Evolutionary conservation across 1,140 invertebrate species (phyloP), one percentile per base, ranked within the genome.

Genomic region (Parasteatoda tepidariorum): DNA sequence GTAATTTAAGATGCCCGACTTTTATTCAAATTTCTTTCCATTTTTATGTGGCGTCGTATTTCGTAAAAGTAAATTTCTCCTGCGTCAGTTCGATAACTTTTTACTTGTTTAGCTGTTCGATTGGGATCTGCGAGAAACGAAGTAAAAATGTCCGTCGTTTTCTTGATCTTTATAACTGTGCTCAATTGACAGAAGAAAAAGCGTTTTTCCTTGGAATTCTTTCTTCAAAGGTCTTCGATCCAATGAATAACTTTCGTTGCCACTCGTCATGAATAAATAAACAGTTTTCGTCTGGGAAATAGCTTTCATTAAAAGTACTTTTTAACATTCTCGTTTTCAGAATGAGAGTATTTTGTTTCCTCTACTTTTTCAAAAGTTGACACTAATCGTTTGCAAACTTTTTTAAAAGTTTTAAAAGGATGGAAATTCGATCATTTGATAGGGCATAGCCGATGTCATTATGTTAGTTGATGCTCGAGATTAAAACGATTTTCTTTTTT

Each of bases 221-320:
- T 41, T 34, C 41, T 18, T 55, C 26, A 71, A 28, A 71, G 71
- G 71, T 74, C 71, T 74, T 74, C 71, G 71, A 74, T 74, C 71
- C 41, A 38, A 55, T 61, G 15, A 61, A 9, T 59, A 57, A 57
- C 55, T 6, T n/a, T 18, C 22, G 57, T 59, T 59, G 18, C 57
- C 57, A 59, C 57, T 59, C 24, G 3, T 59, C n/a, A 24, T 59
- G 57, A 59, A 24, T 59, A 59, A 59, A 59, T 26, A 26, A 24
- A 24, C n/a, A 59, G 18, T 59, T 59, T 59, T 59, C n/a, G 24
- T 24, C 24, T 26, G 57, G 9, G 24, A n/a, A n/a, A 48, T 18
- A 48, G 38, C 18, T 48, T 48, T 4, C 38, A 24, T 59, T 3
- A 59, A 22, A 59, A 59, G 9, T 26, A 22, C 24, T 24, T 59